Evolutionary conservation across 92 coral and sea anemone species (phyloP).

Genomic region (Anthopleura xanthogrammica): DNA sequence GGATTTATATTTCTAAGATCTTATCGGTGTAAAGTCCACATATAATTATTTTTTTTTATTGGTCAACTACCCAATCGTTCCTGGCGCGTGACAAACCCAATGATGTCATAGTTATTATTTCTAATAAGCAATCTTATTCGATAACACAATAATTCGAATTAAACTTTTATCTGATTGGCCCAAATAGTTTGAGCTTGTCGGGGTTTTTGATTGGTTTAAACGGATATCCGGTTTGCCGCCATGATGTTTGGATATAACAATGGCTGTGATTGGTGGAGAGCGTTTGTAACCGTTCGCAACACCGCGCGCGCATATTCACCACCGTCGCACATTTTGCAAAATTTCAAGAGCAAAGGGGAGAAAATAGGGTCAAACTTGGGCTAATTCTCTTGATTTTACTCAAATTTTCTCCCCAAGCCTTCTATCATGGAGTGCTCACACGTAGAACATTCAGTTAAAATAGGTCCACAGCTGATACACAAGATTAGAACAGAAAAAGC

Average conservation of each 20-base stretch:
- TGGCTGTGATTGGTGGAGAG: conserved; percentile 69
- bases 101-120: conserved; percentile 23
- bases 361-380: conserved; percentile 46
- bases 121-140: conserved; percentile 1
- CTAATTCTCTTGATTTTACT: conserved; percentile 38
- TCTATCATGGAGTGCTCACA: conserved; percentile 94
- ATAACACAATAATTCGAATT: not conserved
- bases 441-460: conserved; percentile 79
- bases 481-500: conserved; percentile 76
- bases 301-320: conserved; percentile 76
- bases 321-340: conserved; percentile 52
- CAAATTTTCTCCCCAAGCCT: conserved; percentile 36
- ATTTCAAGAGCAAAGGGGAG: conserved; percentile 19
- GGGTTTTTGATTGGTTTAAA: conserved; percentile 27
- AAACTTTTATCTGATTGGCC: conserved; percentile 21
- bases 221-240: not conserved
- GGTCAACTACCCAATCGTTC: not conserved
- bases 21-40: not conserved
- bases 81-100: not conserved
- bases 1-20: not conserved
- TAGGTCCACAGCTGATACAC: conserved; percentile 79
- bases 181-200: not conserved
- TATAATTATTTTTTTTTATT: not conserved
- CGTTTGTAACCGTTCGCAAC: conserved; percentile 78
- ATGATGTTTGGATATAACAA: conserved; percentile 17